phyloP scores from a whole-genome alignment of 2,888 invertebrate species.

The Lasius platythorax region DNA sequence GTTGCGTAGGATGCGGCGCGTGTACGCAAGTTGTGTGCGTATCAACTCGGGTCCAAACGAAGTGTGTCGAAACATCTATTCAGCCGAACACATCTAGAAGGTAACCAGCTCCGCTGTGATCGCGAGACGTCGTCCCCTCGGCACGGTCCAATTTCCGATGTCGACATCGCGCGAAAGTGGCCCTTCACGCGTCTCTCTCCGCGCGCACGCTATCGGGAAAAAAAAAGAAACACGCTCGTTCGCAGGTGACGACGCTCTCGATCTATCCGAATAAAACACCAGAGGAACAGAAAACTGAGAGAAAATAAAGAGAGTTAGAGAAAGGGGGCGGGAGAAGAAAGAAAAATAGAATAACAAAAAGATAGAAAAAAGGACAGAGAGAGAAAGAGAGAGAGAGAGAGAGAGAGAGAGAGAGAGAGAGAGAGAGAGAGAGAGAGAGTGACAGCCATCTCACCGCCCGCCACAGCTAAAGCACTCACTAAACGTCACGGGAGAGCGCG shows the following conservation, averaged over 20 bases:
- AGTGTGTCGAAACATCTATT: constrained; percentile 68
- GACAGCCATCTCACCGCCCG: constrained; percentile 82
- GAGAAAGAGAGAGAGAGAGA: constrained; percentile 49
- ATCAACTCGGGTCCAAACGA: background rate
- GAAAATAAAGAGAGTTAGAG: constrained; percentile 48
- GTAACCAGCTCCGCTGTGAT: constrained; percentile 64
- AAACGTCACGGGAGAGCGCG: constrained; percentile 72
- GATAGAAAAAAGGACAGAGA: constrained; percentile 11
- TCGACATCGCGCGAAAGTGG: constrained; percentile 20
- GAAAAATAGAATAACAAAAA: constrained; percentile 4
- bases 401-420: constrained; percentile 57
- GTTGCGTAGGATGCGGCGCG: background rate
- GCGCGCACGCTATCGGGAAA: constrained; percentile 9
- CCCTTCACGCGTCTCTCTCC: background rate
- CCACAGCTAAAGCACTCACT: constrained; percentile 78
- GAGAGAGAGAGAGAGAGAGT: constrained; percentile 70
- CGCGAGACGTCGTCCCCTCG: constrained; percentile 50
- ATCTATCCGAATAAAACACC: constrained; percentile 32
- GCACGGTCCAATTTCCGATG: constrained; percentile 21
- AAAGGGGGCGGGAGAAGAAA: constrained; percentile 33
- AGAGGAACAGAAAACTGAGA: constrained; percentile 14
- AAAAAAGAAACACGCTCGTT: constrained; percentile 24
- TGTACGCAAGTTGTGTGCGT: constrained; percentile 6
- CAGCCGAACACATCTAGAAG: constrained; percentile 73
- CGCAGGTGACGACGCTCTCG: constrained; percentile 47